These are phyloP conservation scores for Ethmia dodecea DNA, from an alignment of 2,888 invertebrate species.

Conservation along the genomic window DNA sequence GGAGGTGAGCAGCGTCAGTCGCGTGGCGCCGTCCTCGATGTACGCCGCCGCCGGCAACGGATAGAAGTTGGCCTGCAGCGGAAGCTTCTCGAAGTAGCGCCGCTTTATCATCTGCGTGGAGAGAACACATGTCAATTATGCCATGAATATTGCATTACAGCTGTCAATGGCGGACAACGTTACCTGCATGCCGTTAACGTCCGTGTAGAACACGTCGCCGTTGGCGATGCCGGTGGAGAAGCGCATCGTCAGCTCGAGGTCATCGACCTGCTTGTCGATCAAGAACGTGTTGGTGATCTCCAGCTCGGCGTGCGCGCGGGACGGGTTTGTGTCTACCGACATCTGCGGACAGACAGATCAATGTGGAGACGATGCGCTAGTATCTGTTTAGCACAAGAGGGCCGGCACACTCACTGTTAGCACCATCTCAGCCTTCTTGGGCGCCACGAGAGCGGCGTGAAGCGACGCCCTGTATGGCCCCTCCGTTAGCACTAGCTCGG, in stretches of 20 bases:
- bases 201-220: constrained; percentile 90
- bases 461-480: constrained; percentile 86
- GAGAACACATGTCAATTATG: too few relatives aligned
- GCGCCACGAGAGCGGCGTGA: constrained; percentile 41
- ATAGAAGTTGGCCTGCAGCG: constrained; percentile 97
- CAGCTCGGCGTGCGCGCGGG: constrained; percentile 51
- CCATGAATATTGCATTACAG: too few relatives aligned
- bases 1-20: constrained; percentile 87
- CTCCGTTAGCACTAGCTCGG: constrained; percentile 83
- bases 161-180: too few relatives aligned
- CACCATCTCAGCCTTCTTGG: constrained; percentile 84
- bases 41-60: constrained; percentile 93
- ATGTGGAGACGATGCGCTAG: too few relatives aligned
- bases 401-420: constrained; percentile 78
- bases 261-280: constrained; percentile 78
- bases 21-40: constrained; percentile 84
- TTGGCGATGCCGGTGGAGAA: constrained; percentile 87
- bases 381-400: too few relatives aligned
- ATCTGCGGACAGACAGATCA: too few relatives aligned
- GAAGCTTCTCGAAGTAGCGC: constrained; percentile 89
- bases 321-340: constrained; percentile 55
- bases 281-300: constrained; percentile 54
- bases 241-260: constrained; percentile 94
- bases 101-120: constrained; percentile 92
- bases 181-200: constrained; percentile 95